Evolutionary conservation across 1,140 invertebrate genomes (phyloP), one percentile per base, ranked within the genome.

Genomic region (Brachystomella parvula): DNA sequence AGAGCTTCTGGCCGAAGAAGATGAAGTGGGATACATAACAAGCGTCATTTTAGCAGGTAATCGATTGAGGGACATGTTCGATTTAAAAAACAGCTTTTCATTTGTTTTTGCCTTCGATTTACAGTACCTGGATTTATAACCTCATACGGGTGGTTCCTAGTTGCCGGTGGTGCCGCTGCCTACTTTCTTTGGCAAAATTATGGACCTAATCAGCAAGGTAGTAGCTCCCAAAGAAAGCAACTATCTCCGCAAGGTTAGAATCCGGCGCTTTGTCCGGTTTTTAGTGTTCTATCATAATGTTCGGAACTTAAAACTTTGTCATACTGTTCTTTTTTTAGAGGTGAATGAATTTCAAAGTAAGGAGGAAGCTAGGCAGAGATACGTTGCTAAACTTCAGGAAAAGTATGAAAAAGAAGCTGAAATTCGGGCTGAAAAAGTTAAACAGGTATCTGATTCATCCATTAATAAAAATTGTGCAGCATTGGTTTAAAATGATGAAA

Each of bases 351-450:
- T 59, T 21, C 26, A 29, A 59, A 31, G 3, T 21, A 59, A 59
- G 30, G 57, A 59, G 30, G 30, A 28, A 21, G 26, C 26, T 3
- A 28, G 57, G 12, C 57, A 30, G 30, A 26, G 21, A 6, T 32
- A 59, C 30, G 26, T 59, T 9, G 57, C 57, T 6, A 59, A 59
- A 31, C 57, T 59, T 29, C 57, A 59, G 21, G 57, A 59, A 31
- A 28, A 59, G 30, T 59, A 59, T 59, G 57, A 59, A 30, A 26
- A 59, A 21, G 57, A 59, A 59, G 26, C 57, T 59, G 57, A 21
- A 29, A 21, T 17, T 3, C 26, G 57, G 21, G 57, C 57, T 31
- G 57, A 3, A 24, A 28, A 59, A 24, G 3, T 31, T 12, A 28
- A 59, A 24, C 15, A 6, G 26, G 57, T 59, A 31, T 30, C n/a